phyloP scores from a whole-genome alignment of 1,140 invertebrate species.

The Melitaea cinxia region DNA sequence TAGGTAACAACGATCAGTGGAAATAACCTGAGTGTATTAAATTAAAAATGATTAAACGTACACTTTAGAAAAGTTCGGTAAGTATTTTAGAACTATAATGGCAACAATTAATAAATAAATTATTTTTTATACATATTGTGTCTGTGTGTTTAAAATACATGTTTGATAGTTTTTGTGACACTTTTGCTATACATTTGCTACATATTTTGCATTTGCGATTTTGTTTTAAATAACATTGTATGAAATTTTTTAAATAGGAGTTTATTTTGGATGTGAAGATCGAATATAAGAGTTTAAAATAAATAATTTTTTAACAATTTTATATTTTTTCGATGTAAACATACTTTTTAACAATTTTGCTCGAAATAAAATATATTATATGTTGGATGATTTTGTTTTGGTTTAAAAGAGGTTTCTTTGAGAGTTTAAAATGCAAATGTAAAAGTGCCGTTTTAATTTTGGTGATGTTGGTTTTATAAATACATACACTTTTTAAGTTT shows the following conservation, averaged over 20 bases:
- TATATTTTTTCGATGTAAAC: not conserved
- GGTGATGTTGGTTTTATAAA: slow-evolving; percentile 8
- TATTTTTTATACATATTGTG: not conserved
- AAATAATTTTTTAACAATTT: not conserved
- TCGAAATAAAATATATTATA: not conserved
- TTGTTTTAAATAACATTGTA: not conserved
- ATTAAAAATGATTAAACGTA: too few relatives aligned
- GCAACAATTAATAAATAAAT: not conserved
- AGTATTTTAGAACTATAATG: not conserved
- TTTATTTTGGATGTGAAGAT: not conserved
- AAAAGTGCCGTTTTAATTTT: slow-evolving; percentile 3
- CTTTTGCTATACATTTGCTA: not conserved
- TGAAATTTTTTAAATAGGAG: not conserved
- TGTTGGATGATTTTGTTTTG: not conserved
- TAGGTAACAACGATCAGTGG: too few relatives aligned
- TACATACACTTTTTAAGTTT: slow-evolving; percentile 1
- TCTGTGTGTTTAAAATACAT: not conserved
- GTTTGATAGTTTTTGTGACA: slow-evolving; percentile 3
- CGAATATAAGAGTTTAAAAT: not conserved
- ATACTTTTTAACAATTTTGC: not conserved
- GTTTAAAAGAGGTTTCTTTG: not conserved
- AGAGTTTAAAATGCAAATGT: not conserved
- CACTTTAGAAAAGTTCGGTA: too few relatives aligned
- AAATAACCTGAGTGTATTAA: too few relatives aligned
- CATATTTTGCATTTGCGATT: not conserved